Percentiles rank a stretch among this genome's conserved stretches.
phyloP scores from a whole-genome alignment of 2,888 invertebrate species.

The Phaedon cochleariae region DNA sequence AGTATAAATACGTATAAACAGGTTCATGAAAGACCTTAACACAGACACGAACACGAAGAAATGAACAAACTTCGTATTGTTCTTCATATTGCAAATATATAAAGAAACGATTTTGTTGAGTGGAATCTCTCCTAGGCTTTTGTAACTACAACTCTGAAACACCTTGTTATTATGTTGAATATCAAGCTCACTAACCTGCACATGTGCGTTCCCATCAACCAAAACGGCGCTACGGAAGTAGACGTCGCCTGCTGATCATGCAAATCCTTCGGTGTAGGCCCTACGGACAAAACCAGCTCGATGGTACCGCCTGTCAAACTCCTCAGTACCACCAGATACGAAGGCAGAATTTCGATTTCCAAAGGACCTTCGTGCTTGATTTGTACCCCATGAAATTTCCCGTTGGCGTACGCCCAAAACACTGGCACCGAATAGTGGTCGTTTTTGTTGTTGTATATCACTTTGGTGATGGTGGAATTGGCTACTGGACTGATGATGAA shows the following conservation, averaged over 20 bases:
- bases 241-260: conserved; percentile 52
- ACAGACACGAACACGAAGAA: too few species aligned
- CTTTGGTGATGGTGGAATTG: conserved; percentile 53
- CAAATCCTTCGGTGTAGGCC: conserved; percentile 65
- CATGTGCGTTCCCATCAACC: conserved; percentile 62
- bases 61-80: too few species aligned
- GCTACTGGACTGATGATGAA: conserved; percentile 57
- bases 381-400: conserved; percentile 67
- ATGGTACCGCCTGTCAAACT: conserved; percentile 62
- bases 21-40: too few species aligned
- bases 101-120: too few species aligned
- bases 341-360: conserved; percentile 65
- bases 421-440: conserved; percentile 64
- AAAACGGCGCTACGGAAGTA: conserved; percentile 58
- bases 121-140: too few species aligned
- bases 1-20: too few species aligned
- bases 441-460: conserved; percentile 63
- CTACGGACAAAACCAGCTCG: conserved; percentile 64
- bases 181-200: conserved; percentile 57
- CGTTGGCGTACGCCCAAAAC: conserved; percentile 65
- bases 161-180: too few species aligned
- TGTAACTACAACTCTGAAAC: too few species aligned
- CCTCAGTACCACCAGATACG: conserved; percentile 66
- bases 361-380: conserved; percentile 66
- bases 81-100: too few species aligned